A percentile compares a stretch with the other conserved stretches of the same genome.
These are phyloP conservation scores for Telenomus remus DNA, from an alignment of 1,140 invertebrate species.

Conservation along the genomic window DNA sequence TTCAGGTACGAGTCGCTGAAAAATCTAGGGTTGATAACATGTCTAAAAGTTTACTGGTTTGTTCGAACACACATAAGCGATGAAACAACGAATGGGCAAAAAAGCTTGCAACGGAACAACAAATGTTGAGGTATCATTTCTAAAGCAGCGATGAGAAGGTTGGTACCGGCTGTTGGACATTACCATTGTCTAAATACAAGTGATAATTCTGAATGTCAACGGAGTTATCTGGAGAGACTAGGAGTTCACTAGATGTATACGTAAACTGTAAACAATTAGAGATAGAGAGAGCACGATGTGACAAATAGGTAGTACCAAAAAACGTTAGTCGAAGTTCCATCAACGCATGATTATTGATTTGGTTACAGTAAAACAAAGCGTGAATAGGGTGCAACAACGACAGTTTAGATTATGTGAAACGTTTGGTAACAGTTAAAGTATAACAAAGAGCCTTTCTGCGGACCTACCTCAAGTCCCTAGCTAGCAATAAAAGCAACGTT, in stretches of 20 bases:
- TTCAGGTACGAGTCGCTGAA: no score
- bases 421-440: conserved; percentile 41
- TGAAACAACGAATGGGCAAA: conserved; percentile 43
- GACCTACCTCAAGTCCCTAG: conserved; percentile 73
- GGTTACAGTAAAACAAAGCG: conserved; percentile 50
- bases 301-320: conserved; percentile 30
- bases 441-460: conserved; percentile 50
- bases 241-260: conserved; percentile 43
- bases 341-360: conserved; percentile 33
- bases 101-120: conserved; percentile 1
- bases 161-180: conserved; percentile 75
- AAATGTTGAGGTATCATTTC: conserved; percentile 35
- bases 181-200: conserved; percentile 75
- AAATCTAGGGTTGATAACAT: conserved; percentile 8
- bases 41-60: conserved; percentile 19
- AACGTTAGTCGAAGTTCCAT: conserved; percentile 2
- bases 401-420: conserved; percentile 59
- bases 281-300: conserved; percentile 50
- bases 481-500: conserved; percentile 73
- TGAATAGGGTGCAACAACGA: conserved; percentile 63
- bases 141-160: conserved; percentile 65
- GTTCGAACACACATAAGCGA: conserved; percentile 59
- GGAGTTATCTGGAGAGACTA: conserved; percentile 16
- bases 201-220: conserved; percentile 51
- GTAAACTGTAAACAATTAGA: conserved; percentile 46